Evolutionary conservation across 2,113 vertebrate genomes (phyloP).

Genomic region (Jaculus jaculus): DNA sequence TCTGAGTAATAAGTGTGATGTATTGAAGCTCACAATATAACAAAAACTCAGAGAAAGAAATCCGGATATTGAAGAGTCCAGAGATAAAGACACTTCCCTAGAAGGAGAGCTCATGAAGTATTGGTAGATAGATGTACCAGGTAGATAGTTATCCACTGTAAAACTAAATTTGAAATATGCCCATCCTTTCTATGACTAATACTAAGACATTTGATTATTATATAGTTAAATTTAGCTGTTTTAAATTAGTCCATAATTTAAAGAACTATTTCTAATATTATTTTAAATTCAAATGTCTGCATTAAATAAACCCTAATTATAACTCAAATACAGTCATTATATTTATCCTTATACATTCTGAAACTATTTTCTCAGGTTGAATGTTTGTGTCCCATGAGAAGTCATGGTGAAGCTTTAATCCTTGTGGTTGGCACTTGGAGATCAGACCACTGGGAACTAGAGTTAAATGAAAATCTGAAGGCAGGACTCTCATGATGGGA

Average conservation of each 20-base stretch:
- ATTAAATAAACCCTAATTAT: background rate
- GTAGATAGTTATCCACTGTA: background rate
- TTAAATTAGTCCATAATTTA: background rate
- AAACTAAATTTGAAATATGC: background rate
- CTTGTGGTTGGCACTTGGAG: background rate
- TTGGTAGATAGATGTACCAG: background rate
- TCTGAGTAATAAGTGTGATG: background rate
- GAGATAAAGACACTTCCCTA: background rate
- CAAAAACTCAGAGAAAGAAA: conserved; percentile 2
- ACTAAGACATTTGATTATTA: background rate
- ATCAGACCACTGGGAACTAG: background rate
- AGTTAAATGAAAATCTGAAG: background rate
- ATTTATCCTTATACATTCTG: background rate
- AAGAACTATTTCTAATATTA: background rate
- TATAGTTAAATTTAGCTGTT: background rate
- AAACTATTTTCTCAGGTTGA: background rate
- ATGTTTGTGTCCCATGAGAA: background rate
- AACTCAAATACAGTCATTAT: background rate
- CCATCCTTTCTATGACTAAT: background rate
- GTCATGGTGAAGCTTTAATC: background rate
- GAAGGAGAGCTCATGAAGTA: background rate
- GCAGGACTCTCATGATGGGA: fast-evolving
- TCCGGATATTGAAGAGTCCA: background rate
- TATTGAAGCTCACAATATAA: background rate
- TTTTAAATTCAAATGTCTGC: background rate